phyloP scores from a whole-genome alignment of 2,113 vertebrate species.

The Pipa parva region DNA sequence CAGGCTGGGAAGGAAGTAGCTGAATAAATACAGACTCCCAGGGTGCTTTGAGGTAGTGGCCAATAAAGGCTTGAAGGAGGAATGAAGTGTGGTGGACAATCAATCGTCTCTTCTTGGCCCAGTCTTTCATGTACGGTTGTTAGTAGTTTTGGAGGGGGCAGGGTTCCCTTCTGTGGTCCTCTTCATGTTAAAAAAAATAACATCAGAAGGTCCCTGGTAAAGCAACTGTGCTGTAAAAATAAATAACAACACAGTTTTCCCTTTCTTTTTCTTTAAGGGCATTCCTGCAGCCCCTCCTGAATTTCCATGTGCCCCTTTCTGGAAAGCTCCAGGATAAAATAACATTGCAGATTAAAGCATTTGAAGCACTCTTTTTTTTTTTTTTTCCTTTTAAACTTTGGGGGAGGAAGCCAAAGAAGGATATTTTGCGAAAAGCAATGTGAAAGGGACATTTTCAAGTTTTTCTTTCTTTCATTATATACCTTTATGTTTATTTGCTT shows the following conservation, averaged over 20 bases:
- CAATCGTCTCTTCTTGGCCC: constrained; percentile 27
- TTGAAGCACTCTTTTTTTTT: not conserved
- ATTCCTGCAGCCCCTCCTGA: constrained; percentile 12
- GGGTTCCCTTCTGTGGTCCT: constrained; percentile 35
- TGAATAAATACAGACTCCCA: constrained; percentile 39
- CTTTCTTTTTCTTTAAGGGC: constrained; percentile 3
- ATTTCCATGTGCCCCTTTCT: constrained; percentile 9
- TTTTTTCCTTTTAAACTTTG: not conserved
- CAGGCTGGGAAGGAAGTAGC: constrained; percentile 37
- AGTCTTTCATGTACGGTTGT: constrained; percentile 35
- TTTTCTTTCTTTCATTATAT: too few relatives aligned
- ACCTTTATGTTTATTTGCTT: too few relatives aligned
- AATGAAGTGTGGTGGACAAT: constrained; percentile 31
- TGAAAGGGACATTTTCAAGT: too few relatives aligned
- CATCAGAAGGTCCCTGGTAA: constrained; percentile 31
- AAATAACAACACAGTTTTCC: constrained; percentile 18
- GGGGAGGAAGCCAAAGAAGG: too few relatives aligned
- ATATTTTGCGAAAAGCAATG: too few relatives aligned
- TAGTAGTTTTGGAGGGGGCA: constrained; percentile 30
- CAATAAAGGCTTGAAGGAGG: constrained; percentile 37
- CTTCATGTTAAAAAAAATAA: constrained; percentile 40
- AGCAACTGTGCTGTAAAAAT: constrained; percentile 29
- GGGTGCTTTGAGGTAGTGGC: constrained; percentile 39
- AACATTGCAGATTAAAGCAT: not conserved
- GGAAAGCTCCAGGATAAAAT: constrained; percentile 6